Evolutionary conservation across 2,797 vertebrate species (phyloP), one percentile per base, ranked within the genome.

Genomic region (Urosaurus nigricauda): DNA sequence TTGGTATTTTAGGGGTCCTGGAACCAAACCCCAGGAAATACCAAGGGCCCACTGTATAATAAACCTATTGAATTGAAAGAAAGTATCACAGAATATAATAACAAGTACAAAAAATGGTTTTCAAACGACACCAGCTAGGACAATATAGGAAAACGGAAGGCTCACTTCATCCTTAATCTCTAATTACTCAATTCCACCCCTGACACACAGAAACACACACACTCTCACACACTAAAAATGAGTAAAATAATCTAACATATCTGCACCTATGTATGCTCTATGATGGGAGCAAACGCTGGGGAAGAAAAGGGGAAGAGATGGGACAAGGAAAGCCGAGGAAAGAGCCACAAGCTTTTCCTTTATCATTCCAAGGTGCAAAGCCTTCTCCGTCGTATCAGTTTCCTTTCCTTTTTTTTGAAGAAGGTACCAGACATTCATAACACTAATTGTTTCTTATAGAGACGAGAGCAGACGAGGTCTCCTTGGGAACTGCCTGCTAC

Each of bases 391-490:
- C 85, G 87, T 24, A 79, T 92, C 88, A 94, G 88, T 88, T 92
- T 43, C 11, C 16, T 47, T 32, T 13, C 9, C 13, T 79, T 75
- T 80, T 71, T 89, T 92, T 91, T 90, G 88, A 95, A 94, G 91
- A 93, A 96, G 91, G 94, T 93, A 96, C 95, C 95, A 93, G 93
- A 96, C 88, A 96, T 96, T 96, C 93, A 93, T 91, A 96, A 94
- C 91, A 95, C 94, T 97, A 96, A 97, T 95, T 96, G 95, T 96
- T 96, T 96, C 96, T 96, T 94, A 95, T 91, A 95, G 94, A 94
- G 94, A 95, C 93, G 88, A 94, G 87, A 92, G 94, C 91, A 93
- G 94, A 95, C 94, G 92, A 96, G 87, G 92, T 96, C 94, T 95
- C 94, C 95, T 94, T 95, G 95, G 94, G 96, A 97, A 93, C 94